These are phyloP conservation scores for Ephydatia muelleri DNA, from an alignment of 37 sponge, comb jelly and placozoan species.

Conservation along the genomic window DNA sequence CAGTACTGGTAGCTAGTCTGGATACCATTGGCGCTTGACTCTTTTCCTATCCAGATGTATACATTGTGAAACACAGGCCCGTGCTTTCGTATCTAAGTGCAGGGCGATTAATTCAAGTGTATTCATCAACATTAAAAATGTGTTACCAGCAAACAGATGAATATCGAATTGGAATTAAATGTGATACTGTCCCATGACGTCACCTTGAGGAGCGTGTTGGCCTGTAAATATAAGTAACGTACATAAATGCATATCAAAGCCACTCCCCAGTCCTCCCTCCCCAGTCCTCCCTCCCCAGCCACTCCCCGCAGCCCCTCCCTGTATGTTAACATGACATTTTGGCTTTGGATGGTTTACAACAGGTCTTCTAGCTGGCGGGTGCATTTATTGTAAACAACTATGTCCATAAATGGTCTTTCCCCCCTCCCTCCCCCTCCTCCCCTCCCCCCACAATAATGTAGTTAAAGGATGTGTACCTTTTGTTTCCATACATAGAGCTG, in stretches of 20 bases:
- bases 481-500: slow-evolving; percentile 31
- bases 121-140: not conserved
- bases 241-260: not conserved
- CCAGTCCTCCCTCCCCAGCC: too few relatives aligned
- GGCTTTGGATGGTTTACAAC: too few relatives aligned
- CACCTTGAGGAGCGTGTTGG: slow-evolving; percentile 8
- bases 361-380: too few relatives aligned
- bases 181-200: slow-evolving; percentile 10
- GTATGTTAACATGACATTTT: too few relatives aligned
- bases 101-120: not conserved
- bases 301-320: too few relatives aligned
- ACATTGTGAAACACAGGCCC: slow-evolving; percentile 51
- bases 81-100: not conserved
- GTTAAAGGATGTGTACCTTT: slow-evolving; percentile 1
- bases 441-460: not conserved
- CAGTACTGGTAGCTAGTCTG: slow-evolving; percentile 28
- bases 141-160: slow-evolving; percentile 14
- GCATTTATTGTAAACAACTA: too few relatives aligned
- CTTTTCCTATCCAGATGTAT: slow-evolving; percentile 45
- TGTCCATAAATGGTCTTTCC: too few relatives aligned
- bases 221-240: not conserved
- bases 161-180: slow-evolving; percentile 11
- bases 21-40: slow-evolving; percentile 9
- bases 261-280: too few relatives aligned
- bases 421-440: too few relatives aligned